Evolutionary conservation across 1,140 invertebrate species (phyloP).

Genomic region (Lepidurus packardi): DNA sequence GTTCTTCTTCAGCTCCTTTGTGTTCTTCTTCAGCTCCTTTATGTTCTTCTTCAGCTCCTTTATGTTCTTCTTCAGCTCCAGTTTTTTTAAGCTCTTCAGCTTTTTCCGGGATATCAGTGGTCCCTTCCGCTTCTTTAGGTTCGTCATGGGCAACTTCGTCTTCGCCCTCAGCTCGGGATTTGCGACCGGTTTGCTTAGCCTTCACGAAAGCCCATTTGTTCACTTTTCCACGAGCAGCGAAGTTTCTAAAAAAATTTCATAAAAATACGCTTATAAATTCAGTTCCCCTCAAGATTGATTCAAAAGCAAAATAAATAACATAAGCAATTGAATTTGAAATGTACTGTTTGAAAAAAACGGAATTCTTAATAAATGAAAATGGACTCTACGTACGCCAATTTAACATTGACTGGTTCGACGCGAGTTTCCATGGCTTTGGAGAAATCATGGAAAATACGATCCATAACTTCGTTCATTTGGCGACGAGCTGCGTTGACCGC

Average conservation of each 20-base stretch:
- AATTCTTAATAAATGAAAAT: neutral
- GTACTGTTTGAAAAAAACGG: too few relatives aligned
- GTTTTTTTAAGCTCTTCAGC: too few relatives aligned
- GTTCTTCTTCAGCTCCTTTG: too few relatives aligned
- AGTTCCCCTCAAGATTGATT: too few relatives aligned
- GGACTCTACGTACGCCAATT: neutral
- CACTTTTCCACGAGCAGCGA: neutral
- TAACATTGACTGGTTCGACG: neutral
- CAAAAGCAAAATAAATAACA: too few relatives aligned
- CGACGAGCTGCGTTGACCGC: neutral
- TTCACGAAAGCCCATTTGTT: constrained; percentile 6
- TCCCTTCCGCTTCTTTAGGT: neutral
- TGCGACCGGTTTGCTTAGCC: neutral
- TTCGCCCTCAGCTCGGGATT: neutral
- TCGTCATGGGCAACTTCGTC: neutral
- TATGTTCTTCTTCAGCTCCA: neutral
- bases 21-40: neutral
- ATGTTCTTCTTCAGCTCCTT: constrained; percentile 1
- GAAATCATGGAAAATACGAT: neutral
- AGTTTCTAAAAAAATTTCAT: neutral
- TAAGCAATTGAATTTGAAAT: too few relatives aligned
- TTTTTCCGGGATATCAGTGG: neutral
- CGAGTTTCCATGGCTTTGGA: neutral
- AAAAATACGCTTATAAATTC: neutral
- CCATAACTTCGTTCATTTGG: constrained; percentile 18